A percentile compares a stretch with the other conserved stretches of the same genome.
These are phyloP conservation scores for Serinus canaria DNA, from an alignment of 2,113 vertebrate genomes.

Conservation along the genomic window DNA sequence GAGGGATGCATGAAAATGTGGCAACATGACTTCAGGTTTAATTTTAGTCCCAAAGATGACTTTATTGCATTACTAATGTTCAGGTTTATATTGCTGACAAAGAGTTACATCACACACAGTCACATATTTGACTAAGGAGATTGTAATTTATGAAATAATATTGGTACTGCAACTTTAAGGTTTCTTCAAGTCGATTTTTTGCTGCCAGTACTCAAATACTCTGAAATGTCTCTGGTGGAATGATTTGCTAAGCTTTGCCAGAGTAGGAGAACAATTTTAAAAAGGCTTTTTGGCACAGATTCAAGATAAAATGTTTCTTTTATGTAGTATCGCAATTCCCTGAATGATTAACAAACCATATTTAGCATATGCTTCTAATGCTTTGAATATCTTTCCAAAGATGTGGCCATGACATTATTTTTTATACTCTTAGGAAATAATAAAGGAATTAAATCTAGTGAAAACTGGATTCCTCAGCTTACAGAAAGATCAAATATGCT, in stretches of 20 bases:
- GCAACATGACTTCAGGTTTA: background rate
- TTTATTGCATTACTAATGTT: background rate
- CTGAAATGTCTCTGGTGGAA: background rate
- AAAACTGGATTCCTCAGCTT: background rate
- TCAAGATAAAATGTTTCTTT: conserved; percentile 24
- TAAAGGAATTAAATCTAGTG: background rate
- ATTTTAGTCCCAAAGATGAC: background rate
- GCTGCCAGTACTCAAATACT: background rate
- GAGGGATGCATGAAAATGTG: background rate
- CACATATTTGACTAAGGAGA: background rate
- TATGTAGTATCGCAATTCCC: conserved; percentile 13
- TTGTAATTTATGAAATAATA: background rate
- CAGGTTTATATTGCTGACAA: background rate
- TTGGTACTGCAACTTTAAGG: background rate
- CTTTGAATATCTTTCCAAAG: conserved; percentile 35
- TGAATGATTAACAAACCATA: conserved; percentile 52
- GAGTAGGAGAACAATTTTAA: conserved; percentile 36
- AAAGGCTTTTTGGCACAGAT: conserved; percentile 43
- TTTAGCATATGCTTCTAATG: conserved; percentile 48
- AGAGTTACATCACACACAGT: background rate
- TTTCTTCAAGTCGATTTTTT: background rate
- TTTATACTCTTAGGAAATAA: background rate
- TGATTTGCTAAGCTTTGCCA: conserved; percentile 22
- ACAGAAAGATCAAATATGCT: fast-evolving
- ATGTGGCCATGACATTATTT: conserved; percentile 3